Percentiles rank a stretch among this genome's conserved stretches.
These are phyloP conservation scores for Montifringilla adamsi DNA, from an alignment of 2,113 vertebrate genomes.

Conservation along the genomic window DNA sequence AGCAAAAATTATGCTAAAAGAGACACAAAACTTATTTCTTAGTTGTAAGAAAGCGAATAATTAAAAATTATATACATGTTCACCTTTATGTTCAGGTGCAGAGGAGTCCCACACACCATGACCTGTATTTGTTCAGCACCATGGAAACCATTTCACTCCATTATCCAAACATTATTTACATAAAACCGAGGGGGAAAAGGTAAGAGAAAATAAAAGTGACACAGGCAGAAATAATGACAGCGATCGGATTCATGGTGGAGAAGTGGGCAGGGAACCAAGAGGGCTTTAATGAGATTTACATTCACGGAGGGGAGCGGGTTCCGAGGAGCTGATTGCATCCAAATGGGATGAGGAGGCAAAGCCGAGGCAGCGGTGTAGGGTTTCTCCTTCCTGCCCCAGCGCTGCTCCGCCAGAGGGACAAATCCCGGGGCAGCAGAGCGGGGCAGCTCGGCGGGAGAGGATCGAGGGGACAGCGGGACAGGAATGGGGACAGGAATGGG, in stretches of 20 bases:
- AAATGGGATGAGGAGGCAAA: not conserved
- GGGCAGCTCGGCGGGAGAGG: not conserved
- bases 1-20: not conserved
- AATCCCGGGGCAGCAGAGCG: not conserved
- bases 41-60: slow-evolving; percentile 53
- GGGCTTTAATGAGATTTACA: slow-evolving; percentile 33
- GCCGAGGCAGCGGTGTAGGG: not conserved
- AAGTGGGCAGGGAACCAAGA: slow-evolving; percentile 31
- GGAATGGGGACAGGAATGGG: not conserved
- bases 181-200: slow-evolving; percentile 66
- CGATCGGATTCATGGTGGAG: slow-evolving; percentile 23
- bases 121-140: slow-evolving; percentile 78
- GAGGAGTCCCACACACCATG: slow-evolving; percentile 66
- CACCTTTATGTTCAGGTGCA: slow-evolving; percentile 70
- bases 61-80: slow-evolving; percentile 70
- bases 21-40: slow-evolving; percentile 57
- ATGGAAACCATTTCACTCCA: slow-evolving; percentile 80
- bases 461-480: not conserved
- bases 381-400: not conserved
- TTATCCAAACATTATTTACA: slow-evolving; percentile 79
- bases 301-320: not conserved
- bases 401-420: not conserved
- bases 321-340: not conserved
- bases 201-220: slow-evolving; percentile 64
- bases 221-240: slow-evolving; percentile 62